Conservation (phyloP, 2,797 vertebrate genomes). For the Diplodus puntazzo region DNA sequence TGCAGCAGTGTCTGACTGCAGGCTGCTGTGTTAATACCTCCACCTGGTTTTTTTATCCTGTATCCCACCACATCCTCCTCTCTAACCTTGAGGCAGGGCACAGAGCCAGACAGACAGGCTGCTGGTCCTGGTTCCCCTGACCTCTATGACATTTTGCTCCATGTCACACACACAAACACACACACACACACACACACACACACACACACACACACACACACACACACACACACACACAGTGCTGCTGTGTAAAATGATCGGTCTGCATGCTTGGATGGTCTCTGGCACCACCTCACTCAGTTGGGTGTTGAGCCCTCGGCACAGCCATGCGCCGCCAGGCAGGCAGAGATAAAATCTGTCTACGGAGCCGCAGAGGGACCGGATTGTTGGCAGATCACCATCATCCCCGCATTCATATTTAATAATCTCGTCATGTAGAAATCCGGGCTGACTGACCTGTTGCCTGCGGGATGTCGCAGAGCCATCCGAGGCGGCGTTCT, state of each 20-base stretch:
- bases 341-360: constrained; percentile 59
- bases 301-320: constrained; percentile 45
- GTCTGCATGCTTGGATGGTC: constrained; percentile 45
- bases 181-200: constrained; percentile 5
- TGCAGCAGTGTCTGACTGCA: constrained; percentile 46
- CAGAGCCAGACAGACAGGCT: constrained; percentile 41
- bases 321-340: constrained; percentile 47
- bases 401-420: constrained; percentile 70
- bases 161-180: constrained; percentile 40
- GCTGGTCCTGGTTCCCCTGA: constrained; percentile 45
- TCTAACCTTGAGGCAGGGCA: constrained; percentile 68
- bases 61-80: constrained; percentile 24
- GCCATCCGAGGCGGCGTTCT: constrained; percentile 68
- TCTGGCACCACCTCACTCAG: constrained; percentile 63
- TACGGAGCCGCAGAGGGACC: constrained; percentile 54
- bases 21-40: constrained; percentile 37
- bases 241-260: constrained; percentile 36
- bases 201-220: constrained; percentile 26
- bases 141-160: constrained; percentile 70
- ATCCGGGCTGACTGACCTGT: constrained; percentile 85
- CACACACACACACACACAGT: constrained; percentile 4
- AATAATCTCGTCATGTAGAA: constrained; percentile 60
- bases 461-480: constrained; percentile 84
- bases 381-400: constrained; percentile 74
- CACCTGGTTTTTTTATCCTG: constrained; percentile 34